Evolutionary conservation across 2,797 vertebrate species (phyloP).

Genomic region (Melopsittacus undulatus): DNA sequence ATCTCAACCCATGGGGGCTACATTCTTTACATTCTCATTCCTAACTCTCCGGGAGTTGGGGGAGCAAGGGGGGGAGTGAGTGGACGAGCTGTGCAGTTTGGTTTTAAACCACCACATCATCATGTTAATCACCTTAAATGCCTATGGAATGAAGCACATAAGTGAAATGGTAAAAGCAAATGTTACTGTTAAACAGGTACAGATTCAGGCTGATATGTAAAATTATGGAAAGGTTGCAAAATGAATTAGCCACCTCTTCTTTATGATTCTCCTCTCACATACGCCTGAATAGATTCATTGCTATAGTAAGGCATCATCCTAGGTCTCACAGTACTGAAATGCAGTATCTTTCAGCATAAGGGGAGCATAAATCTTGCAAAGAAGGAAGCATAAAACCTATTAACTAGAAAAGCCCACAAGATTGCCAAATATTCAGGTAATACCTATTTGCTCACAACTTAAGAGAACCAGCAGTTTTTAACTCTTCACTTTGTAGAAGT

Average conservation of each 20-base stretch:
- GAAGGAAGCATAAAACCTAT: slow-evolving; percentile 27
- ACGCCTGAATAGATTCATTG: slow-evolving; percentile 35
- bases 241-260: slow-evolving; percentile 14
- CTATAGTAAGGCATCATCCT: slow-evolving; percentile 25
- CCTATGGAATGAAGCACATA: neutral
- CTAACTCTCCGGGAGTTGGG: no score
- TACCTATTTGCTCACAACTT: neutral
- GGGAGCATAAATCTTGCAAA: slow-evolving; percentile 7
- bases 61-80: no score
- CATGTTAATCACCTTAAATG: slow-evolving; percentile 18
- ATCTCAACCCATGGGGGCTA: no score
- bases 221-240: slow-evolving; percentile 18
- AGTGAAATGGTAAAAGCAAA: slow-evolving; percentile 1
- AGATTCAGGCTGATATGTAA: neutral
- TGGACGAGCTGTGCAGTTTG: no score
- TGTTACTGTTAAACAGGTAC: neutral
- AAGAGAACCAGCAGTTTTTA: neutral
- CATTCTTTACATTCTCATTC: no score
- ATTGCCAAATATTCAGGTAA: neutral
- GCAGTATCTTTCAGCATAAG: neutral
- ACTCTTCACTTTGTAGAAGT: neutral
- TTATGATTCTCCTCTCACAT: slow-evolving; percentile 17
- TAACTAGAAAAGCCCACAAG: slow-evolving; percentile 34
- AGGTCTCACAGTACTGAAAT: slow-evolving; percentile 29
- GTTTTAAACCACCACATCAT: no score